Evolutionary conservation across 2,888 invertebrate genomes (phyloP).

Genomic region (Phortica okadai): DNA sequence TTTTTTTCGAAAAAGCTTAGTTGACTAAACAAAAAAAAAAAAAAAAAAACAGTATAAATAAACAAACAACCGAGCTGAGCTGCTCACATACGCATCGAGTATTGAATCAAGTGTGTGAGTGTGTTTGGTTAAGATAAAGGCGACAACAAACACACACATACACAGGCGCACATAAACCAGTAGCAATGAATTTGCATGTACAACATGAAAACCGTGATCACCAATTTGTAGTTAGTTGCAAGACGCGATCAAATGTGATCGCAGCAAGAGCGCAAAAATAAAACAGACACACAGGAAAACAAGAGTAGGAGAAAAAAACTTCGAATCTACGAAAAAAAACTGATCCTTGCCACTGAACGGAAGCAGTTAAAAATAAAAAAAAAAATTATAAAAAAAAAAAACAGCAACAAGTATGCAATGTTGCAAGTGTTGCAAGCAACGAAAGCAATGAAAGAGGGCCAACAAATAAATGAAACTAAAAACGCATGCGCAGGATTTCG

Average conservation of each 20-base stretch:
- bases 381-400: too few species aligned
- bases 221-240: slow-evolving; percentile 74
- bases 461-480: background rate
- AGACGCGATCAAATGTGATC: slow-evolving; percentile 8
- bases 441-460: too few species aligned
- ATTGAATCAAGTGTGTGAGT: too few species aligned
- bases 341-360: background rate
- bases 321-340: background rate
- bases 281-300: background rate
- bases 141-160: background rate
- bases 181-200: slow-evolving; percentile 76
- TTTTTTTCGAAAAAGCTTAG: too few species aligned
- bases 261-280: background rate
- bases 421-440: too few species aligned
- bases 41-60: too few species aligned
- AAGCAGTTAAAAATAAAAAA: background rate
- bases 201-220: slow-evolving; percentile 77
- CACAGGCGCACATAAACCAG: slow-evolving; percentile 52
- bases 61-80: too few species aligned
- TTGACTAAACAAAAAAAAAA: too few species aligned
- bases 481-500: background rate
- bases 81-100: too few species aligned
- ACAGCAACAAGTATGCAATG: too few species aligned
- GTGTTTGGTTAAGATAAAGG: too few species aligned
- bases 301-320: background rate